phyloP scores from a whole-genome alignment of 2,113 vertebrate genomes.

The Amblyornis subalaris region DNA sequence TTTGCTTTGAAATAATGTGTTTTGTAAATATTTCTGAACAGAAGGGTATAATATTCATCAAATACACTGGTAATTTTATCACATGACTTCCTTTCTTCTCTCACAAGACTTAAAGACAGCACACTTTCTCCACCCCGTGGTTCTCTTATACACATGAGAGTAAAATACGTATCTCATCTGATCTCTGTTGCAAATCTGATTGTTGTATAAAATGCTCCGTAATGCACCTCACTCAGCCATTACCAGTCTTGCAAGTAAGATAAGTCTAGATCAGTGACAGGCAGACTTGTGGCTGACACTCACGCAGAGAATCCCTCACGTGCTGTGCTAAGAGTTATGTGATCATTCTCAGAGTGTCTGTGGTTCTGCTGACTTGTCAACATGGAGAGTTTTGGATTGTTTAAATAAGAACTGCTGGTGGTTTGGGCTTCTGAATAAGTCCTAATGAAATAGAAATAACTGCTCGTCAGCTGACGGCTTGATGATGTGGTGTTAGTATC shows the following conservation, averaged over 20 bases:
- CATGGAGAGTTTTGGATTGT: background rate
- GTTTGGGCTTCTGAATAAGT: background rate
- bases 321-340: accelerated
- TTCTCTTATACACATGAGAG: background rate
- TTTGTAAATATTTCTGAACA: background rate
- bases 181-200: background rate
- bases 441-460: background rate
- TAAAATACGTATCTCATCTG: background rate
- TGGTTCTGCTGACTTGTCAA: background rate
- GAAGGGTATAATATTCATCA: background rate
- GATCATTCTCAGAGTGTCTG: background rate
- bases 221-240: background rate
- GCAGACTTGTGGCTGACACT: background rate
- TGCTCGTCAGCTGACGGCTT: background rate
- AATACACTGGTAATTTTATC: background rate
- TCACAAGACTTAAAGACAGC: background rate
- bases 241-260: background rate
- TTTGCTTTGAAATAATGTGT: background rate
- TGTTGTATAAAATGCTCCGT: background rate
- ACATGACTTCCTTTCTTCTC: background rate
- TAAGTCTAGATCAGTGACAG: background rate
- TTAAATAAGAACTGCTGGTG: background rate
- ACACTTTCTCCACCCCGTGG: background rate
- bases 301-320: background rate
- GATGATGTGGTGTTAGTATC: background rate